Percentiles rank a stretch among this genome's conserved stretches.
These are phyloP conservation scores for Micrasema longulum DNA, from an alignment of 1,140 invertebrate genomes.

Conservation along the genomic window DNA sequence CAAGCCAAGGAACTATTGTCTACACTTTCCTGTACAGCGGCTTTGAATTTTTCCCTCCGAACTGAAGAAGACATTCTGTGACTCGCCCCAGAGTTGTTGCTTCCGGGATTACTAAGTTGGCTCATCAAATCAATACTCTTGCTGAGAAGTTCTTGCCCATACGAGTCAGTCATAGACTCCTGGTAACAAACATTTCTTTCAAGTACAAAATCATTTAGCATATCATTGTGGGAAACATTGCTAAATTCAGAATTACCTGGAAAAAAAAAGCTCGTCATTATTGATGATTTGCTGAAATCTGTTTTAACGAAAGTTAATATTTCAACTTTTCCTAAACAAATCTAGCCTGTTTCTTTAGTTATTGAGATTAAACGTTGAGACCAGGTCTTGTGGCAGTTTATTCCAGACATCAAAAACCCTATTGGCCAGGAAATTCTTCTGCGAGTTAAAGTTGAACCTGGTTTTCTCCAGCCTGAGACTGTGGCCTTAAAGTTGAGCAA, in stretches of 20 bases:
- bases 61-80: conserved; percentile 58
- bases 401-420: too few species aligned
- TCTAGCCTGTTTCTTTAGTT: too few species aligned
- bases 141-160: conserved; percentile 63
- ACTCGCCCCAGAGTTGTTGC: conserved; percentile 56
- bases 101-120: conserved; percentile 49
- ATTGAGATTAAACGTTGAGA: too few species aligned
- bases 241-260: conserved; percentile 57
- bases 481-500: too few species aligned
- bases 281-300: too few species aligned
- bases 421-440: too few species aligned
- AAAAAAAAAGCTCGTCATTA: conserved; percentile 5
- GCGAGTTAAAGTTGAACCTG: too few species aligned
- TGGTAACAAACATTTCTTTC: conserved; percentile 67
- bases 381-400: too few species aligned
- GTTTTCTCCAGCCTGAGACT: too few species aligned
- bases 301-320: too few species aligned
- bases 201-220: conserved; percentile 65
- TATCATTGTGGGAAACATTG: conserved; percentile 59
- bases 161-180: conserved; percentile 65
- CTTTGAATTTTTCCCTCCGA: conserved; percentile 57
- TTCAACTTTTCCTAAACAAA: too few species aligned
- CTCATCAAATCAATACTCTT: conserved; percentile 61
- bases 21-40: conserved; percentile 56
- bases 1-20: conserved; percentile 63